Evolutionary conservation across 2,888 invertebrate genomes (phyloP).

Genomic region (Athalia circularis): DNA sequence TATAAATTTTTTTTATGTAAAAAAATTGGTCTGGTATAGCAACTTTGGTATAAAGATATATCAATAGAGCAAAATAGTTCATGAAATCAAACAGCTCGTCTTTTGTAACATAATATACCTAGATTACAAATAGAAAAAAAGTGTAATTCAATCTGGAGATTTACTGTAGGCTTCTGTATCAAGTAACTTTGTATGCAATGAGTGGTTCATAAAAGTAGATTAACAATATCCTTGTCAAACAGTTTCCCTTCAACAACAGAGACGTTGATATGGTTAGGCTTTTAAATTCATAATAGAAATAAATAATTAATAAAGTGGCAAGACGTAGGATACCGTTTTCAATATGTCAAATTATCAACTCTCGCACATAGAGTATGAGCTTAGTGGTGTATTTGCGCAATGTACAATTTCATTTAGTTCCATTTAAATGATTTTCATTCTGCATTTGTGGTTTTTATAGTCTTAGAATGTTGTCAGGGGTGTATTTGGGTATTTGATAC

Average conservation of each 20-base stretch:
- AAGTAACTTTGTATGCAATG: conserved; percentile 3
- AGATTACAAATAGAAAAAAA: too few relatives aligned
- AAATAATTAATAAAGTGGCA: background rate
- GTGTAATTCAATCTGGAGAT: background rate
- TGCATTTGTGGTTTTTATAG: conserved; percentile 25
- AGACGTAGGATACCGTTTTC: background rate
- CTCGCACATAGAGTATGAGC: background rate
- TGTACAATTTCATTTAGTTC: background rate
- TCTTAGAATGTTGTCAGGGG: conserved; percentile 3
- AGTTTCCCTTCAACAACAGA: background rate
- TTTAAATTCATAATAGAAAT: background rate
- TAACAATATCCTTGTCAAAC: conserved; percentile 1
- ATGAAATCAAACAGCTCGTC: background rate
- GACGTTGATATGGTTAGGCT: background rate
- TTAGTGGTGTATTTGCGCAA: background rate
- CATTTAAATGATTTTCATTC: background rate
- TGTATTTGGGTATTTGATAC: background rate
- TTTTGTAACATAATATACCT: too few relatives aligned
- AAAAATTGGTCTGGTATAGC: conserved; percentile 2
- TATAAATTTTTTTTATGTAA: conserved; percentile 27
- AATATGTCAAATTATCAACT: background rate
- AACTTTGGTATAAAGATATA: conserved; percentile 17
- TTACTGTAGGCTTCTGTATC: background rate
- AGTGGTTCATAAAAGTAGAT: conserved; percentile 5
- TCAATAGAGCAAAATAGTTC: background rate